Evolutionary conservation across 2,113 vertebrate genomes (phyloP), one percentile per base, ranked within the genome.

Genomic region (Oncorhynchus tshawytscha): DNA sequence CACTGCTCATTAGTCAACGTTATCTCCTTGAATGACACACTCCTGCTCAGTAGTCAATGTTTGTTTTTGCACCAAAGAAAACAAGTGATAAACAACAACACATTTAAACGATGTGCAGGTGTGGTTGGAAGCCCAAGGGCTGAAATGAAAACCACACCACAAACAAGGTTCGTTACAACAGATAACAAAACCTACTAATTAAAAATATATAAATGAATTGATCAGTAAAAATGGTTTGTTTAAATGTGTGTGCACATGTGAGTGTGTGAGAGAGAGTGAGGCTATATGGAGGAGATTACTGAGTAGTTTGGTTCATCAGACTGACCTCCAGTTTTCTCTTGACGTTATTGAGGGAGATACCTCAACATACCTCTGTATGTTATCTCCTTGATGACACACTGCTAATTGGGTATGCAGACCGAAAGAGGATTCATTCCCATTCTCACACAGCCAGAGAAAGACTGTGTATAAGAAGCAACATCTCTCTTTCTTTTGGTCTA

Each of bases 351-450:
- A 34, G 5, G 31, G 31, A 34, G 31, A 34, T 34, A 25, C 25
- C 25, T 25, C 25, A 25, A 25, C 25, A 25, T 25, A 54, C 51
- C 11, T 54, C 12, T 54, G 16, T 49, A 3, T 66, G 22, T 24
- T 25, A 12, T 80, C 6, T 51, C 57, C 22, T 69, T 34, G 20
- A 70, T 45, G n/a, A 60, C 71, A 70, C 7, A 65, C 51, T 71
- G 67, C 75, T 85, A 83, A 84, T 75, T 85, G 54, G 65, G 27
- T 64, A 70, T 86, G 85, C 75, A 80, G 51, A 83, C 66, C 22
- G 48, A 64, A 88, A 74, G 59, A 84, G 60, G 54, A 20, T 76
- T 81, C 8, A 2, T 81, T 70, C 66, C 67, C 15, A 76, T 84
- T 76, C 48, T 78, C 49, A 59, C 54, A 31, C 66, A 69, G 27